Evolutionary conservation across 1,140 invertebrate species (phyloP), one percentile per base, ranked within the genome.

Genomic region (Hylyphantes graminicola): DNA sequence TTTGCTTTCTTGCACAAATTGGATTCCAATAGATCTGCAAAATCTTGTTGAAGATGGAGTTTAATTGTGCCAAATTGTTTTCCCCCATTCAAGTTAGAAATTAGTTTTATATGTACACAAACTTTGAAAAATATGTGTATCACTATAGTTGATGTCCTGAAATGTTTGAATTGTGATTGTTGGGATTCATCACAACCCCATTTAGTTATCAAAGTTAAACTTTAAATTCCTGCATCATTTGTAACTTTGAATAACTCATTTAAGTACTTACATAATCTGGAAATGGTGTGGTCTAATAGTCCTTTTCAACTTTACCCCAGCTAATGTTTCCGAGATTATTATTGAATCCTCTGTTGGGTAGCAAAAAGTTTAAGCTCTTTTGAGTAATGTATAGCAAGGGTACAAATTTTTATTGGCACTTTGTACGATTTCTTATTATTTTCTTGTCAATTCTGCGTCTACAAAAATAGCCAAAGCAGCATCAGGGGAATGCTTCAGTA

Each of bases 1-100:
- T 15, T 79, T 86, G 9, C 85, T 86, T 85, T 88, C 87, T 76
- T 88, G 51, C 15, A 73, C 51, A 73, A 73, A 73, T 11, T 48
- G 70, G 70, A 54, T 73, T 13, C 70, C 7, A 19, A 73, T 73
- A 5, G 50, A 48, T 73, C 70, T 73, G 19, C 70, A 73, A 50
- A 73, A 54, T 73, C 70, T 35, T 11, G 70, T 17, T 9, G 88
- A 90, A 13, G 70, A 68, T 12, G 35, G n/a, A 21, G 65, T 68
- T 21, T 3, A 8, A 48, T 68, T 68, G 13, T n/a, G 13, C 51
- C 70, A 73, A 11, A 73, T 73, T 21, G 50, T 53, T 73, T 73
- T 73, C 50, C 21, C 53, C 21, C 53, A 9, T 35, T 50, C 53
- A 50, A 15, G 21, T 13, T 21, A n/a, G 12, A 15, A 68, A 68